Evolutionary conservation across 1,140 invertebrate species (phyloP).

Genomic region (Zaprionus africanus): DNA sequence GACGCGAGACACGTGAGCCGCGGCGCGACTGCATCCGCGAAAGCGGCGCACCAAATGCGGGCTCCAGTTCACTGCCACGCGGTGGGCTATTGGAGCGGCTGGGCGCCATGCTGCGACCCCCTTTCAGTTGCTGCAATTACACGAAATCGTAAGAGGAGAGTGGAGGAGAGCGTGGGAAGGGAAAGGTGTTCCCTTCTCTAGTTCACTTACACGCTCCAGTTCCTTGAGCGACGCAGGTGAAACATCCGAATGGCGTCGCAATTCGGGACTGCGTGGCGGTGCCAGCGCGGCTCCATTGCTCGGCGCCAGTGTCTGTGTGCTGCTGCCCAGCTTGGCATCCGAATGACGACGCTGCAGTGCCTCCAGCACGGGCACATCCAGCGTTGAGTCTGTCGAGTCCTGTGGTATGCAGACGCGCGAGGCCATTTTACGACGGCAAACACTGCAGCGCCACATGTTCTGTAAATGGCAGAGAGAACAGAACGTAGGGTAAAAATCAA

Average conservation of each 20-base stretch:
- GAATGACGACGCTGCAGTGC: slow-evolving; percentile 91
- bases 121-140: slow-evolving; percentile 76
- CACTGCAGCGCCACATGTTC: slow-evolving; percentile 91
- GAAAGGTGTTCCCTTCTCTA: not conserved
- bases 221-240: slow-evolving; percentile 93
- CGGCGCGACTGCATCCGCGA: slow-evolving; percentile 85
- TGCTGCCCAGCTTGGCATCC: slow-evolving; percentile 89
- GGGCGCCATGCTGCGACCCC: slow-evolving; percentile 85
- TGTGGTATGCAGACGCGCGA: slow-evolving; percentile 89
- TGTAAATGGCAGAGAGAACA: slow-evolving; percentile 66
- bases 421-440: slow-evolving; percentile 91
- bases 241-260: slow-evolving; percentile 92
- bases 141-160: slow-evolving; percentile 17
- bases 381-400: slow-evolving; percentile 91
- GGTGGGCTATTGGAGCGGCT: slow-evolving; percentile 85
- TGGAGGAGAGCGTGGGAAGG: not conserved
- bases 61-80: slow-evolving; percentile 71
- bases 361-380: slow-evolving; percentile 91
- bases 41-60: slow-evolving; percentile 73
- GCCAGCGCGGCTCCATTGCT: slow-evolving; percentile 86
- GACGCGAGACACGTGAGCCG: slow-evolving; percentile 88
- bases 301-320: slow-evolving; percentile 84
- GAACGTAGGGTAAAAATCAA: slow-evolving; percentile 44
- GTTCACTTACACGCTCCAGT: slow-evolving; percentile 90
- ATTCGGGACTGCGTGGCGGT: slow-evolving; percentile 91